Evolutionary conservation across 2,113 vertebrate genomes (phyloP).

Genomic region (Mellivora capensis): DNA sequence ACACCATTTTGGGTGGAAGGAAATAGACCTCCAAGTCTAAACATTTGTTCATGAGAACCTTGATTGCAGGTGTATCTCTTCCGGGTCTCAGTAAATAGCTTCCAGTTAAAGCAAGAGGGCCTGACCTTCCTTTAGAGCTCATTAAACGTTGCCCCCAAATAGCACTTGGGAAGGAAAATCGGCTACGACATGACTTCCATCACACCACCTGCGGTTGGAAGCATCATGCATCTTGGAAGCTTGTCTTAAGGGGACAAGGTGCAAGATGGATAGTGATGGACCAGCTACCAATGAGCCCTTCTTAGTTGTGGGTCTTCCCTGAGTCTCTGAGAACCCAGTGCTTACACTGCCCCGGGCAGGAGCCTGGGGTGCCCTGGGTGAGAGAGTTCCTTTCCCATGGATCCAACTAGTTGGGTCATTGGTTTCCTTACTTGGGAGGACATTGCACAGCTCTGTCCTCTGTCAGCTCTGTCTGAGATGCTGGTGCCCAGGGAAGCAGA

Average conservation of each 20-base stretch:
- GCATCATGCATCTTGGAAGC: too few species aligned
- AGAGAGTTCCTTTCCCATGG: not conserved
- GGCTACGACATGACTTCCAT: accelerated
- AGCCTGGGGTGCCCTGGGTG: not conserved
- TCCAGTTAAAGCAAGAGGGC: not conserved
- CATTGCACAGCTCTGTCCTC: too few species aligned
- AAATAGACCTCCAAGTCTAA: not conserved
- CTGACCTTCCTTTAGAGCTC: not conserved
- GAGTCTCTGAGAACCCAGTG: not conserved
- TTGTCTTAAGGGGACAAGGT: not conserved
- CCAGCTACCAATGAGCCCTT: not conserved
- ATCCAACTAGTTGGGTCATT: not conserved
- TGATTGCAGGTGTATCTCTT: not conserved
- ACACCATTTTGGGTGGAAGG: not conserved
- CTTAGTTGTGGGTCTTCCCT: not conserved
- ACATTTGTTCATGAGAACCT: not conserved
- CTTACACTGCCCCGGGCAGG: not conserved
- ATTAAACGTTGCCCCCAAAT: not conserved
- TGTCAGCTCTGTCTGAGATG: not conserved
- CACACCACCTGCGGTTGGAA: too few species aligned
- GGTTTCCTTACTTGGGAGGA: not conserved
- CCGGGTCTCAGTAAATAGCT: accelerated
- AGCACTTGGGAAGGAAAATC: not conserved
- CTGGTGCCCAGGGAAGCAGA: not conserved
- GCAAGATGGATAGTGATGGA: not conserved